Evolutionary conservation across 2,888 invertebrate species (phyloP), one percentile per base, ranked within the genome.

Genomic region (Blastobasis lacticolella): DNA sequence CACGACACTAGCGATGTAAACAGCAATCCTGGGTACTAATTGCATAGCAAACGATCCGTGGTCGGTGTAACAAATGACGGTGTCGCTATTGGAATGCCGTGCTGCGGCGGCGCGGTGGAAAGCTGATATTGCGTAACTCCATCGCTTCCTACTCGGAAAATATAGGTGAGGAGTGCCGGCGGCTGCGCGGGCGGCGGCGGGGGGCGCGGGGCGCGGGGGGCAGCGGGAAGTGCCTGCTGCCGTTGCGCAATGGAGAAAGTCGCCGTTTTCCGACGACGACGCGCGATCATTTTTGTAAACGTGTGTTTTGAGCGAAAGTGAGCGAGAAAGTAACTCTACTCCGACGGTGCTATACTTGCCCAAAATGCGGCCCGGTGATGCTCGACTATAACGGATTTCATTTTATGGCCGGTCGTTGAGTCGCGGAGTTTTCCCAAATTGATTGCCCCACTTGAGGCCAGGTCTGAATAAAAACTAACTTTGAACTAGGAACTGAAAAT

Each of bases 251-350:
- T 62, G 71, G 84, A 76, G 87, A 87, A 87, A 87, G 87, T 75
- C 66, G 59, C 55, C 69, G 79, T 81, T 83, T 86, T 81, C 85
- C 85, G 85, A 73, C 76, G 85, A 73, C 76, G 79, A 73, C 78
- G 78, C 73, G 76, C 79, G 75, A 81, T 81, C 78, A 80, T 87
- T 86, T 88, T 86, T 79, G 85, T 85, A 75, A 82, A 84, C 80
- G 84, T 86, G 87, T 81, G 83, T 84, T 85, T 82, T 81, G 74
- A 85, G 81, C 84, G 85, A 85, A 87, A 87, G 85, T 79, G 71
- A 77, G 73, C 71, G 75, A 78, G 84, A 84, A 82, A 81, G 82
- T 55, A 58, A 59, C 60, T 58, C 44, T 47, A 44, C 50, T 44
- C 38, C 47, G n/a, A 4, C 40, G 42, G 46, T 47, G 43, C 51